A percentile compares a stretch with the other conserved stretches of the same genome.
These are phyloP conservation scores for Meiosimyza decipiens DNA, from an alignment of 2,888 invertebrate species.

Conservation along the genomic window DNA sequence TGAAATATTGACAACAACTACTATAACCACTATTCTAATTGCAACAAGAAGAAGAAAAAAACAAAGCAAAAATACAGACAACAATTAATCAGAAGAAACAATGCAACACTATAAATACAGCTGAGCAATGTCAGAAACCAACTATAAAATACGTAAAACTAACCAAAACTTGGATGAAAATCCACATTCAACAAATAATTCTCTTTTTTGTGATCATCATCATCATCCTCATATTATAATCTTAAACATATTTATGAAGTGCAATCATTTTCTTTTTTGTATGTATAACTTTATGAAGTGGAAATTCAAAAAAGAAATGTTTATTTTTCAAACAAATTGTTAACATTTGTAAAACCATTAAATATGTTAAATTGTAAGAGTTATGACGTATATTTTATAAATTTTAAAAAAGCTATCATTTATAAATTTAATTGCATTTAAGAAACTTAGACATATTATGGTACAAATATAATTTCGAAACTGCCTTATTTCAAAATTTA, in stretches of 20 bases:
- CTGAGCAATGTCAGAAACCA: slow-evolving; percentile 10
- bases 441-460: slow-evolving; percentile 6
- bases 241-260: neutral
- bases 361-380: too few species aligned
- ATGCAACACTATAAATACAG: neutral
- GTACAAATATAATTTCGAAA: slow-evolving; percentile 20
- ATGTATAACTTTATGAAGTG: too few species aligned
- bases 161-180: slow-evolving; percentile 16
- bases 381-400: too few species aligned
- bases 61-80: slow-evolving; percentile 11
- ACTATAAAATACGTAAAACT: slow-evolving; percentile 14
- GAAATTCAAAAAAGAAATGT: too few species aligned
- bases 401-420: too few species aligned
- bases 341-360: too few species aligned
- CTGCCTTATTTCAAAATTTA: slow-evolving; percentile 21
- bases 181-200: neutral
- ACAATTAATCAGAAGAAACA: slow-evolving; percentile 19
- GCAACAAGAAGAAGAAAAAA: slow-evolving; percentile 23
- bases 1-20: slow-evolving; percentile 59
- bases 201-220: slow-evolving; percentile 16
- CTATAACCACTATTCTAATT: slow-evolving; percentile 34
- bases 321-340: too few species aligned
- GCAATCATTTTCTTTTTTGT: too few species aligned
- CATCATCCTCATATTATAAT: neutral
- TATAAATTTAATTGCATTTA: slow-evolving; percentile 6